phyloP scores from a whole-genome alignment of 2,113 vertebrate species.

The Mesoclemmys tuberculata region DNA sequence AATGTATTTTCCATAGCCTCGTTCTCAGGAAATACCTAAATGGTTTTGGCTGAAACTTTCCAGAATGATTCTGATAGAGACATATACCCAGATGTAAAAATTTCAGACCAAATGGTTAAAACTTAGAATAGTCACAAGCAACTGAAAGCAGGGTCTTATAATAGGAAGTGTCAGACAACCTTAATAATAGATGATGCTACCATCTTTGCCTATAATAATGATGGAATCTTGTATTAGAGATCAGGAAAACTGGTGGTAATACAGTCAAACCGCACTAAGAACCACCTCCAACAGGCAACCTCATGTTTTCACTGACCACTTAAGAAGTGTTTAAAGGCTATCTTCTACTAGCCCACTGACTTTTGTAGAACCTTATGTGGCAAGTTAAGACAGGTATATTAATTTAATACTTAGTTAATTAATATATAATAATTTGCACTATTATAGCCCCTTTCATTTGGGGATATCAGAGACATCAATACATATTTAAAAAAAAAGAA shows the following conservation, averaged over 20 bases:
- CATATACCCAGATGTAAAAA: background rate
- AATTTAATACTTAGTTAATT: background rate
- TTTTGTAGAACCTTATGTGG: background rate
- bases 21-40: background rate
- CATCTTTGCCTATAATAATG: background rate
- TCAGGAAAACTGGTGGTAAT: background rate
- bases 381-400: background rate
- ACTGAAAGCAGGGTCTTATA: background rate
- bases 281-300: fast-evolving
- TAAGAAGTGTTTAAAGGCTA: background rate
- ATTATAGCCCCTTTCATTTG: background rate
- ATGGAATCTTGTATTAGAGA: background rate
- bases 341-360: too few species aligned
- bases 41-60: background rate
- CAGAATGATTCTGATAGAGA: background rate
- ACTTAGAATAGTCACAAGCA: background rate
- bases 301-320: background rate
- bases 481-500: background rate
- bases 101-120: background rate
- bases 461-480: background rate
- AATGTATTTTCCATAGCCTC: background rate
- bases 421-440: background rate
- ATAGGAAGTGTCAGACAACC: background rate
- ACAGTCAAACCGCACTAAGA: background rate
- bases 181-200: background rate